These are phyloP conservation scores for Shargacucullia verbasci DNA, from an alignment of 2,888 invertebrate genomes.

Conservation along the genomic window DNA sequence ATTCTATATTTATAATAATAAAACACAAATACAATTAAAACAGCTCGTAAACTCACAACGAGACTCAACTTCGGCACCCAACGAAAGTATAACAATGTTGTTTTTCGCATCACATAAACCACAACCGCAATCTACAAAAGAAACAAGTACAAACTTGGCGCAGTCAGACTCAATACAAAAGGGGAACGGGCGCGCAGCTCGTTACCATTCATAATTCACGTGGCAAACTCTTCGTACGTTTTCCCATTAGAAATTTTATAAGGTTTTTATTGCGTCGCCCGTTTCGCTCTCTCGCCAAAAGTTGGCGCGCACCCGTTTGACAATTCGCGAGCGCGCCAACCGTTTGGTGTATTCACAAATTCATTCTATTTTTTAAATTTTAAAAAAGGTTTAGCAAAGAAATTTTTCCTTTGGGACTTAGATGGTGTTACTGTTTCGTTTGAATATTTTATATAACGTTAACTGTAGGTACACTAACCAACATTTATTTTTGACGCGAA, in stretches of 20 bases:
- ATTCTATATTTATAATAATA: conserved; percentile 26
- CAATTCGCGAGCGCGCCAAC: conserved; percentile 64
- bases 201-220: conserved; percentile 89
- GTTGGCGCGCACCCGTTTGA: conserved; percentile 71
- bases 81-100: conserved; percentile 77
- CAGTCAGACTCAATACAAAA: conserved; percentile 65
- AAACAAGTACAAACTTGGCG: conserved; percentile 80
- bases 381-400: conserved; percentile 42
- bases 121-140: conserved; percentile 81
- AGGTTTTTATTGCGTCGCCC: conserved; percentile 84
- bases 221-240: conserved; percentile 86
- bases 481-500: conserved; percentile 2
- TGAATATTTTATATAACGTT: conserved; percentile 21
- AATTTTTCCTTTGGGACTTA: conserved; percentile 35
- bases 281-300: conserved; percentile 70
- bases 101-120: conserved; percentile 76
- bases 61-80: conserved; percentile 52
- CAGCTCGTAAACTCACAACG: conserved; percentile 53
- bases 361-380: conserved; percentile 56
- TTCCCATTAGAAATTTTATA: conserved; percentile 88
- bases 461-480: conserved; percentile 4
- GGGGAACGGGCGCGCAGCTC: conserved; percentile 68
- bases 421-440: conserved; percentile 21
- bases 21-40: conserved; percentile 56
- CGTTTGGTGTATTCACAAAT: conserved; percentile 60